Evolutionary conservation across 2,113 vertebrate species (phyloP), one percentile per base, ranked within the genome.

Genomic region (Polypterus bichir): DNA sequence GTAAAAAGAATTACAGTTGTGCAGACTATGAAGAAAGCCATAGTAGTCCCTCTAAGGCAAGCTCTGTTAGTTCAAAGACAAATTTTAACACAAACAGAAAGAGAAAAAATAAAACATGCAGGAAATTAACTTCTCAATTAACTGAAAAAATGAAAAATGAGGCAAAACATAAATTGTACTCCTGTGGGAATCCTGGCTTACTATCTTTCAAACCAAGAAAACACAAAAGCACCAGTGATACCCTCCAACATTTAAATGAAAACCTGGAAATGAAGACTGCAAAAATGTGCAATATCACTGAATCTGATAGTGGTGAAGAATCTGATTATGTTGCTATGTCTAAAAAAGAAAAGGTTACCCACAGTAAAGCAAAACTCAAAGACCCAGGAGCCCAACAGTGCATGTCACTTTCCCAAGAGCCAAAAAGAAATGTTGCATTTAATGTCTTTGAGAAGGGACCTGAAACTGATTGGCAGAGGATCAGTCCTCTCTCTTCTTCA

Each of bases 251-350:
- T 27, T 27, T 27, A 27, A 27, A 27, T 27, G 27, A 27, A 27
- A 27, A 27, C 27, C 27, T 27, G 27, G 27, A 27, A 27, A 27
- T 27, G 27, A 27, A 27, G 27, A 27, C 27, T 27, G 27, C 27
- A 27, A 27, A 27, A 27, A 27, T 27, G 27, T 27, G 27, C 27
- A 27, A 27, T 27, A 27, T 27, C 1, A 27, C 27, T 47, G 54
- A 74, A 5, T 46, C 10, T 0, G 77, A 79, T 58, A n/a, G 89
- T 11, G 89, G 91, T 62, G 86, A 89, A 65, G 92, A 96, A 63
- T 94, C 92, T 7, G 92, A 94, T 65, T 90, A 97, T 72, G 70
- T 93, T 53, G 83, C 83, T 44, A 66, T 85, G 57, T 62, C 59
- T 66, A 68, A 69, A 53, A 70, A 74, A 71, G 7, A 48, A 66